Percentiles rank a stretch among this genome's conserved stretches.
Evolutionary conservation across 2,797 vertebrate genomes (phyloP).

Genomic region (Streptopelia turtur): DNA sequence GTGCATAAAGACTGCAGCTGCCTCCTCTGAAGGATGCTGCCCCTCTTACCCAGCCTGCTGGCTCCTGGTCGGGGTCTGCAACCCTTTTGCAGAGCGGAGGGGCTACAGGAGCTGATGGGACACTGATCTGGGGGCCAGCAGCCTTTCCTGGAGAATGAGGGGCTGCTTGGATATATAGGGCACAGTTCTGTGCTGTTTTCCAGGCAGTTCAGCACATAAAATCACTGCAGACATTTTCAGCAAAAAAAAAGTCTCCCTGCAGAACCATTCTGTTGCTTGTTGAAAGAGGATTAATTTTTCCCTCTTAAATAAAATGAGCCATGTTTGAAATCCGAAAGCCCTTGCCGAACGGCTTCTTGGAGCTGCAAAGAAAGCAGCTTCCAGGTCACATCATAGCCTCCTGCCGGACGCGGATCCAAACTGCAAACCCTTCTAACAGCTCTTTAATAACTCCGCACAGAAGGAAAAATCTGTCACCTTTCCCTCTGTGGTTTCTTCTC

Average conservation of each 20-base stretch:
- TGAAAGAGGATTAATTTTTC: conserved; percentile 59
- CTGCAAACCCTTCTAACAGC: conserved; percentile 66
- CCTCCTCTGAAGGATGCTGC: neutral
- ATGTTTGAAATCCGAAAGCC: conserved; percentile 40
- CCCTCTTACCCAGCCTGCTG: neutral
- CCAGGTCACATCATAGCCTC: conserved; percentile 64
- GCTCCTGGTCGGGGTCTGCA: neutral
- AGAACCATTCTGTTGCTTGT: conserved; percentile 12
- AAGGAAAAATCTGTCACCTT: conserved; percentile 74
- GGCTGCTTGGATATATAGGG: neutral
- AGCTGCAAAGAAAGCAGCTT: conserved; percentile 47
- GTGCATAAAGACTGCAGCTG: neutral
- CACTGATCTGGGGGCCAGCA: neutral
- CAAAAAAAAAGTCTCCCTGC: neutral
- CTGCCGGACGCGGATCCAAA: conserved; percentile 54
- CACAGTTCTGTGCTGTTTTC: neutral
- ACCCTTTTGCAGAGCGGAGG: neutral
- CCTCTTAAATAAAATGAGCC: conserved; percentile 58
- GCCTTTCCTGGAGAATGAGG: neutral
- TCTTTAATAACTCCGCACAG: conserved; percentile 61
- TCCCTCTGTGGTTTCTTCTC: conserved; percentile 70
- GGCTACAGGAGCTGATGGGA: neutral
- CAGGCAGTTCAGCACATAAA: neutral
- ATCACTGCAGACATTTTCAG: neutral
- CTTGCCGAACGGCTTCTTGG: conserved; percentile 51